phyloP scores from a whole-genome alignment of 1,140 invertebrate genomes.

The Drosophila lini region DNA sequence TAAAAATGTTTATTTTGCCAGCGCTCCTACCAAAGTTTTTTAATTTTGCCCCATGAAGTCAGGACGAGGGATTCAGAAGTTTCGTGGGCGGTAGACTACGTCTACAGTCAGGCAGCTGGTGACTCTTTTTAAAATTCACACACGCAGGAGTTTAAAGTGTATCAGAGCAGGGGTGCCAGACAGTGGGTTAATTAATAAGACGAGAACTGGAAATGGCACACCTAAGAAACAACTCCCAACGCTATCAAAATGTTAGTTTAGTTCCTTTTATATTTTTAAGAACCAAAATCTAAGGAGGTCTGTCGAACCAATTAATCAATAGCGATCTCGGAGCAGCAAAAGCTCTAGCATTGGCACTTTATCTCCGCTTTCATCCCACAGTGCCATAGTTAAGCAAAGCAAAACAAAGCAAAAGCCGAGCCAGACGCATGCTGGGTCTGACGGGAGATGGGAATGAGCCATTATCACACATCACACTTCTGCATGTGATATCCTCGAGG shows the following conservation, averaged over 20 bases:
- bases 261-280: not conserved
- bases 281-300: too few relatives aligned
- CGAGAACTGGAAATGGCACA: constrained; percentile 35
- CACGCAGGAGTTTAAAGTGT: constrained; percentile 52
- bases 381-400: constrained; percentile 54
- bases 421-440: constrained; percentile 26
- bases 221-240: not conserved
- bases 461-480: constrained; percentile 83
- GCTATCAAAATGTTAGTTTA: not conserved
- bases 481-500: constrained; percentile 83
- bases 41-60: constrained; percentile 66
- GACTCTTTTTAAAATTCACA: constrained; percentile 76
- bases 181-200: constrained; percentile 82
- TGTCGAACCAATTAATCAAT: too few relatives aligned
- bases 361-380: constrained; percentile 19
- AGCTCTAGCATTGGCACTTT: too few relatives aligned
- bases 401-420: constrained; percentile 29
- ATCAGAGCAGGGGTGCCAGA: constrained; percentile 24
- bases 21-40: constrained; percentile 71
- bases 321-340: not conserved
- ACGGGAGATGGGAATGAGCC: constrained; percentile 34
- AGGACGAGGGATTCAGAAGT: constrained; percentile 18
- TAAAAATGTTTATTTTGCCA: constrained; percentile 79
- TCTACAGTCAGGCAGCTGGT: constrained; percentile 57
- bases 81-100: constrained; percentile 12